A percentile compares a stretch with the other conserved stretches of the same genome.
These are phyloP conservation scores for rat (Rattus norvegicus) DNA, from an alignment of 2,113 vertebrate genomes.

Conservation along the genomic window GRCr8 NC_086021.1:72693501-72694000, in stretches of 20 bases:
- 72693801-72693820: slow-evolving; percentile 53
- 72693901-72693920: slow-evolving; percentile 54
- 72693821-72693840: slow-evolving; percentile 63
- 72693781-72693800: slow-evolving; percentile 50
- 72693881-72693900: slow-evolving; percentile 64
- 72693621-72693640: slow-evolving; percentile 50
- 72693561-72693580: not conserved
- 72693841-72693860: slow-evolving; percentile 61
- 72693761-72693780: slow-evolving; percentile 56
- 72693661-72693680: slow-evolving; percentile 52
- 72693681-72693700: slow-evolving; percentile 10
- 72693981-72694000: slow-evolving; percentile 65
- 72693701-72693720: not conserved
- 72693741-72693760: slow-evolving; percentile 52
- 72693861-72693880: slow-evolving; percentile 65
- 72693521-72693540: not conserved
- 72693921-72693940: slow-evolving; percentile 50
- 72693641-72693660: slow-evolving; percentile 20
- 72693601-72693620: not conserved
- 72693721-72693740: slow-evolving; percentile 46
- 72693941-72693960: slow-evolving; percentile 67
- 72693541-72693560: not conserved
- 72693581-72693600: not conserved
- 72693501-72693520: not conserved
- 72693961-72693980: slow-evolving; percentile 69